Conservation (phyloP, 2,888 invertebrate species). For the Agrochola lota region DNA sequence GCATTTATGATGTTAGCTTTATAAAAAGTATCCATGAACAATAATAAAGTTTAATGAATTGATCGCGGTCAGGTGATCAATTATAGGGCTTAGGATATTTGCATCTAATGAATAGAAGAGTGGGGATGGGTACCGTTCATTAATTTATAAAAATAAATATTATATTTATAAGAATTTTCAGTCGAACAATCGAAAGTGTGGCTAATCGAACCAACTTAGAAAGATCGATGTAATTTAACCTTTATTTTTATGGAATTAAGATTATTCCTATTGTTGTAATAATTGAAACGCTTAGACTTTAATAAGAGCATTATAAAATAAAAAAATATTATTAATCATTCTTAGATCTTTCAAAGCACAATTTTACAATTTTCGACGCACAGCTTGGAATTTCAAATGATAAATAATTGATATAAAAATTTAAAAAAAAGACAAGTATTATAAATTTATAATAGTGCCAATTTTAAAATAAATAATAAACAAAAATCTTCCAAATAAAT, state of each 20-base stretch:
- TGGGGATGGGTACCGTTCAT: constrained; percentile 32
- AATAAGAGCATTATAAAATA: constrained; percentile 34
- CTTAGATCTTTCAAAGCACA: constrained; percentile 51
- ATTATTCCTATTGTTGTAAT: constrained; percentile 51
- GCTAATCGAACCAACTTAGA: constrained; percentile 3
- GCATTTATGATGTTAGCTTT: constrained; percentile 37
- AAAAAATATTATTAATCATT: constrained; percentile 18
- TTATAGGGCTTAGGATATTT: constrained; percentile 27
- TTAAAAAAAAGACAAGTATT: constrained; percentile 23
- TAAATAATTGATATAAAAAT: constrained; percentile 18
- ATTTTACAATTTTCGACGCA: constrained; percentile 49
- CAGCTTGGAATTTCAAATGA: constrained; percentile 50
- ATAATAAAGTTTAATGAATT: constrained; percentile 52
- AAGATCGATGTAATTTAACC: constrained; percentile 14
- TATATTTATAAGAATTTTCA: constrained; percentile 10
- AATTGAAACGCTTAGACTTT: constrained; percentile 50
- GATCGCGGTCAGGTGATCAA: constrained; percentile 33
- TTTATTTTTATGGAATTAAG: constrained; percentile 16
- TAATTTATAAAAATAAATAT: constrained; percentile 35
- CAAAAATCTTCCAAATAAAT: constrained; percentile 54
- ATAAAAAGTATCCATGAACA: constrained; percentile 50
- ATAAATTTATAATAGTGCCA: constrained; percentile 52
- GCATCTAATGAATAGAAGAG: constrained; percentile 29
- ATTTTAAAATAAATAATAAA: constrained; percentile 29
- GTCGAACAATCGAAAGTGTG: neutral